A percentile compares a stretch with the other conserved stretches of the same genome.
phyloP scores from a whole-genome alignment of 1,140 invertebrate species.

The Drosophila gunungcola region DNA sequence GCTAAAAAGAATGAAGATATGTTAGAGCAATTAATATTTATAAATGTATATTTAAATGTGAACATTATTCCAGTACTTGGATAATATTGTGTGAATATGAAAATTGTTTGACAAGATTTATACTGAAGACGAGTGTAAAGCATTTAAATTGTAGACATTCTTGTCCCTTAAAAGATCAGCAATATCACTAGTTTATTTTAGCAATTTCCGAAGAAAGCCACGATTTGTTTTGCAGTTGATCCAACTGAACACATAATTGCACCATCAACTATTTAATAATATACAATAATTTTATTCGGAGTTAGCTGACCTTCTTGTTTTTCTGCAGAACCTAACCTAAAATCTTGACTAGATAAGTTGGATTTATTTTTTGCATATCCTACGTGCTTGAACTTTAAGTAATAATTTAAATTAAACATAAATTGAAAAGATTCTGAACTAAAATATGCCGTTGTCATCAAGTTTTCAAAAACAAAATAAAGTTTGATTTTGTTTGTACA shows the following conservation, averaged over 20 bases:
- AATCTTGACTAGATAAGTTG: no score
- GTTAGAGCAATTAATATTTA: conserved; percentile 65
- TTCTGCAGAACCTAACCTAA: no score
- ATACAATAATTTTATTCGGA: no score
- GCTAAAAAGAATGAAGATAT: conserved; percentile 17
- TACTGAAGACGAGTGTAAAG: conserved; percentile 47
- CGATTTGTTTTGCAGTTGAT: conserved; percentile 10
- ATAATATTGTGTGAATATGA: conserved; percentile 43
- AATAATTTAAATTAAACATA: no score
- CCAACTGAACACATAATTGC: neutral
- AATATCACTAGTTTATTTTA: conserved; percentile 7
- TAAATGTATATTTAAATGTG: conserved; percentile 48
- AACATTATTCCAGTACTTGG: conserved; percentile 46
- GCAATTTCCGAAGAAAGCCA: neutral
- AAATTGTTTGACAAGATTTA: conserved; percentile 35
- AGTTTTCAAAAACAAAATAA: no score
- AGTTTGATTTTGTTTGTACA: no score
- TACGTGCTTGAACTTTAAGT: no score
- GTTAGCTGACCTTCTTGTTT: no score
- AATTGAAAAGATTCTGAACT: no score
- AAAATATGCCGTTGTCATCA: no score
- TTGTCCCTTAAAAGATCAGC: conserved; percentile 22
- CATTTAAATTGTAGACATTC: conserved; percentile 52
- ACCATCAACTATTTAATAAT: no score
- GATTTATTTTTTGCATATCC: no score